Evolutionary conservation across 2,113 vertebrate species (phyloP).

Genomic region (Callorhinus ursinus): DNA sequence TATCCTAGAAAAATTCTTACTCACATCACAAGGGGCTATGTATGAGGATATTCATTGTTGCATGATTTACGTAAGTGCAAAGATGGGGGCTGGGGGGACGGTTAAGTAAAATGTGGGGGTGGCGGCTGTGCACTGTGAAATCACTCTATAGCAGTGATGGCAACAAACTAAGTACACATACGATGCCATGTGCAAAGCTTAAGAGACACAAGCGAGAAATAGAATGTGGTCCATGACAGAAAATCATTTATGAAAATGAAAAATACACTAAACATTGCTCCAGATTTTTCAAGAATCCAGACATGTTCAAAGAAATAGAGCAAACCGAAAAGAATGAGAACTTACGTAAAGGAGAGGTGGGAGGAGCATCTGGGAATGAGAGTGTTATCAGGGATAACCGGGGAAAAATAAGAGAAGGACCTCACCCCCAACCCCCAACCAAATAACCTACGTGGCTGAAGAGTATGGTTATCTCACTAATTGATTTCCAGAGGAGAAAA

Average conservation of each 20-base stretch:
- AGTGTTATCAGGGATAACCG: not conserved
- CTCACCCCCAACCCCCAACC: not conserved
- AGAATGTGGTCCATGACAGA: not conserved
- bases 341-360: not conserved
- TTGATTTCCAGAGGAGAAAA: not conserved
- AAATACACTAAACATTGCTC: not conserved
- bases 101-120: not conserved
- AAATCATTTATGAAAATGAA: not conserved
- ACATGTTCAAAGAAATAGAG: not conserved
- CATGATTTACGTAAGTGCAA: not conserved
- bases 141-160: not conserved
- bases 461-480: not conserved
- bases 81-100: not conserved
- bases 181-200: not conserved
- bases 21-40: too few relatives aligned
- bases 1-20: not conserved
- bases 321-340: not conserved
- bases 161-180: not conserved
- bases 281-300: not conserved
- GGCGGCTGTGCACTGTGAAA: not conserved
- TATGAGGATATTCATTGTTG: not conserved
- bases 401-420: not conserved
- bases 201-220: not conserved
- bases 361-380: not conserved
- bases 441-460: too few relatives aligned